Conservation (phyloP, 1,140 invertebrate genomes). For the Micrasema minimum region DNA sequence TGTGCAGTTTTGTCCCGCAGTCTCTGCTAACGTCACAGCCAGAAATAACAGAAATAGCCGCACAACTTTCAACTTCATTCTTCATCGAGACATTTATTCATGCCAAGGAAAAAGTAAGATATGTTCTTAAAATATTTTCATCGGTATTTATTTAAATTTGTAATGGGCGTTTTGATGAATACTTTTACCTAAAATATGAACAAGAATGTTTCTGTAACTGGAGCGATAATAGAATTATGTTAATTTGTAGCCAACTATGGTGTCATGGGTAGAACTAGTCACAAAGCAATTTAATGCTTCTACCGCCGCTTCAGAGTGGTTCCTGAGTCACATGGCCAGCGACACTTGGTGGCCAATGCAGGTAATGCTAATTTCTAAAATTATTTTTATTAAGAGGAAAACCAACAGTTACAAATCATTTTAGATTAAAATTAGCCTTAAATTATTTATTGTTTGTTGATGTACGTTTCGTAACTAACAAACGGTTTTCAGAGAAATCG, state of each 20-base stretch:
- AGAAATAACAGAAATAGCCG: slow-evolving; percentile 85
- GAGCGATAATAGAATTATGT: neutral
- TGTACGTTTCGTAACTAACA: too few relatives aligned
- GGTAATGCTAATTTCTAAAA: slow-evolving; percentile 56
- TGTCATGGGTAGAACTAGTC: slow-evolving; percentile 94
- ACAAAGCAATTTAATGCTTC: slow-evolving; percentile 95
- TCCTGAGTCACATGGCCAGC: slow-evolving; percentile 90
- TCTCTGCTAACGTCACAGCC: slow-evolving; percentile 81
- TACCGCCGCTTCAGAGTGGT: slow-evolving; percentile 91
- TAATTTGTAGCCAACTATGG: slow-evolving; percentile 85
- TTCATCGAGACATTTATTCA: slow-evolving; percentile 97
- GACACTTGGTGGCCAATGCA: slow-evolving; percentile 96
- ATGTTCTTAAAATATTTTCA: neutral
- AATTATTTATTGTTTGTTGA: neutral
- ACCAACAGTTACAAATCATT: too few relatives aligned
- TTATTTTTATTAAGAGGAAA: too few relatives aligned
- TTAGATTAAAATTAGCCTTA: too few relatives aligned
- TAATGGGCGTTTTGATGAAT: too few relatives aligned
- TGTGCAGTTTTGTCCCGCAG: slow-evolving; percentile 92
- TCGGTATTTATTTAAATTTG: neutral
- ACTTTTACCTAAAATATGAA: too few relatives aligned
- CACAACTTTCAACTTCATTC: slow-evolving; percentile 91
- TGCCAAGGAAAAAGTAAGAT: slow-evolving; percentile 89
- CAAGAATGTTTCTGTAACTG: too few relatives aligned
- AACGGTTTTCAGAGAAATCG: too few relatives aligned